Base-by-base conservation (phyloP, 1,140 invertebrate species). In the Vanessa tameamea region DNA sequence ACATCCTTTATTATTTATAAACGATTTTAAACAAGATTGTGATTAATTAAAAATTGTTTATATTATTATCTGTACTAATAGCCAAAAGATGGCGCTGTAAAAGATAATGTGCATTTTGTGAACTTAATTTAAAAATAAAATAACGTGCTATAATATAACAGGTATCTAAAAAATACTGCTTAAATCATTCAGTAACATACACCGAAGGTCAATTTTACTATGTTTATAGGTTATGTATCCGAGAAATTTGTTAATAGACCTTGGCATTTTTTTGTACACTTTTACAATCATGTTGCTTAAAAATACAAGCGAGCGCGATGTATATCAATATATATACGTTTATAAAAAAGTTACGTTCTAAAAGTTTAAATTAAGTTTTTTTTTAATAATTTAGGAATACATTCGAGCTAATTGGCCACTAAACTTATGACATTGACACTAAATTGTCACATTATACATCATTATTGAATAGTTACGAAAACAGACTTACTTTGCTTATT, bases 201-300 rank as follows among this genome's bases (percentile, higher is more conserved):
- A 6, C 57, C 15, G 51, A 69, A 69, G 67, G 53, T 59, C 67
- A 51, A 43, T 59, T 69, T 59, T 59, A 69, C 67, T 69, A 69
- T 55, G 67, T 69, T 61, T 15, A 15, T 37, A 15, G 57, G 57
- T 31, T 61, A 61, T 11, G 9, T 61, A 61, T 61, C 57, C 57
- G 57, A 55, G 16, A 61, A 23, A 31, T 37, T 20, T 61, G 53
- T 59, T 47, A 59, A 16, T 37, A 3, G 55, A 13, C 67, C 67
- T 69, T 69, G 67, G 67, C 55, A 69, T 69, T 69, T 69, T 69
- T 57, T 31, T 61, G 26, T 15, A 15, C 37, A 69, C 67, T 69
- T 69, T 69, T 69, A 69, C 53, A 48, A 59, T 59, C 31, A 12
- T 37, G 53, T 57, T 57, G 53, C 53, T 57, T 23, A 57, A 57